These are phyloP conservation scores for Leptothorax acervorum DNA, from an alignment of 2,888 invertebrate species.

Conservation along the genomic window DNA sequence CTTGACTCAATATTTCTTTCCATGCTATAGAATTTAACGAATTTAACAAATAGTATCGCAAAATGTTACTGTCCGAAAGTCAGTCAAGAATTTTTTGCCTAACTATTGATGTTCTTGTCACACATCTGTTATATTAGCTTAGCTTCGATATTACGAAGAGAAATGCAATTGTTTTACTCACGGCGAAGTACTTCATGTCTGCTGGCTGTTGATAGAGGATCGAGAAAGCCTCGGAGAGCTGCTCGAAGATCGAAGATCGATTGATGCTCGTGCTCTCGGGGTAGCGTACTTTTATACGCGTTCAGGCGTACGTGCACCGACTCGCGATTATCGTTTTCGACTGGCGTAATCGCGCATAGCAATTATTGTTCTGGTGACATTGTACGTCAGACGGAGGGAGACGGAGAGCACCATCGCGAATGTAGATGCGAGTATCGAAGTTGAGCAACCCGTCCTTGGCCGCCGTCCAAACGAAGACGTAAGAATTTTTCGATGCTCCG, in stretches of 20 bases:
- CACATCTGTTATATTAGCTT: neutral
- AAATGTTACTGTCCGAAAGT: neutral
- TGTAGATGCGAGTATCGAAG: slow-evolving; percentile 51
- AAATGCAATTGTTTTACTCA: slow-evolving; percentile 72
- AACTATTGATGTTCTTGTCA: neutral
- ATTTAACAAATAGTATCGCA: neutral
- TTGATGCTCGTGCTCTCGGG: slow-evolving; percentile 76
- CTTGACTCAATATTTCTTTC: neutral
- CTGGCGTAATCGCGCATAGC: slow-evolving; percentile 74
- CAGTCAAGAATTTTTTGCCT: neutral
- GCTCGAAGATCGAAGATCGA: slow-evolving; percentile 74
- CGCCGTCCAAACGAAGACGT: slow-evolving; percentile 77
- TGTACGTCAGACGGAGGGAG: slow-evolving; percentile 46
- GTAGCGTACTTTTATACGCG: slow-evolving; percentile 79
- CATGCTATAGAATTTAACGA: neutral
- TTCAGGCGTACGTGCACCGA: slow-evolving; percentile 76
- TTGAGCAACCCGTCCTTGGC: slow-evolving; percentile 82
- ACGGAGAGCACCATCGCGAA: slow-evolving; percentile 44
- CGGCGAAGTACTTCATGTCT: slow-evolving; percentile 82
- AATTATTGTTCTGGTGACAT: slow-evolving; percentile 67
- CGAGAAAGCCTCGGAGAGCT: slow-evolving; percentile 64
- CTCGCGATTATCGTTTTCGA: slow-evolving; percentile 58
- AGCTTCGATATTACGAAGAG: neutral
- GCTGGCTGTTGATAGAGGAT: slow-evolving; percentile 59
- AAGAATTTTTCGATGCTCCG: slow-evolving; percentile 73